Base-by-base conservation (phyloP, 2,113 vertebrate species). In the Plestiodon gilberti region DNA sequence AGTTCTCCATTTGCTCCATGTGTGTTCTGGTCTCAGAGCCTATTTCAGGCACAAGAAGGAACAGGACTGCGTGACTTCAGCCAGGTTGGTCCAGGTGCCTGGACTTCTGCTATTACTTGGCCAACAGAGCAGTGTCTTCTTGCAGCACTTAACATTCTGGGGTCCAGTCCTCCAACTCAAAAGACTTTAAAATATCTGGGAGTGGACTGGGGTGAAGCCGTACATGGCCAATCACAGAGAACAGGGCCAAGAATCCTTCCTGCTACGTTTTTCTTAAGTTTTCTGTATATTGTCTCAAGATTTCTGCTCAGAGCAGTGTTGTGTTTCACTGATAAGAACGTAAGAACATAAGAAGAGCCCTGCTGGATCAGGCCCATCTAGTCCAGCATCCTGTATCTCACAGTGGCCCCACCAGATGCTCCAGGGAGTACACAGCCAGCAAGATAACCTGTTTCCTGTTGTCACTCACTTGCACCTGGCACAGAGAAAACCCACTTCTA, bases 261-360 rank as follows among this genome's bases (percentile, higher is more conserved):
- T 28, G 18, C 78, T 79, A 62, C 80, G 52, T 73, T 33, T 78
- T 83, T 78, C 18, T 75, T 25, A 43, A 7, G 40, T 33, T n/a
- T 57, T 90, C 69, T 1, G 1, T 78, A 90, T 91, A 83, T 82
- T 79, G 64, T 78, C 67, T 3, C 4, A 75, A 78, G n/a, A 25
- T 87, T 89, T 69, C 86, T 92, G 78, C n/a, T 85, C 1, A 4
- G 0, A 77, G 52, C 65, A 79, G 28, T 40, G 57, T 71, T 79
- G 4, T 69, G n/a, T 28, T 86, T 69, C 77, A 65, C 43, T 84
- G 85, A 48, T 55, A n/a, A n/a, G n/a, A n/a, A n/a, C n/a, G n/a
- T n/a, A n/a, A n/a, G n/a, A n/a, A n/a, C n/a, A n/a, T n/a, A n/a
- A n/a, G n/a, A n/a, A n/a, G n/a, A n/a, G n/a, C n/a, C n/a, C n/a